Evolutionary conservation across 2,888 invertebrate species (phyloP), one percentile per base, ranked within the genome.

Genomic region (Deilephila porcellus): DNA sequence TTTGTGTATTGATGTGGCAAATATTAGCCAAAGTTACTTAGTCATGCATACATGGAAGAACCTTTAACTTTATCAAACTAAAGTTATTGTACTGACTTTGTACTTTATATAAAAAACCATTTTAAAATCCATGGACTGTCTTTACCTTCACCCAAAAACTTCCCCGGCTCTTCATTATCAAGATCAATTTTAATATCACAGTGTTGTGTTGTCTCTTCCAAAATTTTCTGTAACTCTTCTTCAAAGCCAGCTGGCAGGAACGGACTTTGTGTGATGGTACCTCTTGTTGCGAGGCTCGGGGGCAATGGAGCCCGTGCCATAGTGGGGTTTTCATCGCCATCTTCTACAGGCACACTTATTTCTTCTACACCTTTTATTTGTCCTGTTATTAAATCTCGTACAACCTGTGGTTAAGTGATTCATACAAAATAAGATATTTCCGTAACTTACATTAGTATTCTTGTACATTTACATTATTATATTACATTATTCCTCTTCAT

Each of bases 161-260:
- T 93, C 29, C 93, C 94, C 70, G 89, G 88, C 73, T 90, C 91
- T 79, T 91, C 87, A 84, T 88, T 89, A 17, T 91, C 90, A 53
- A 91, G 72, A 77, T 93, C 94, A 71, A 95, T 88, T 76, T 90
- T 88, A 52, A 94, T 90, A 70, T 92, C 90, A 32, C 86, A 88
- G 76, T 87, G 82, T 34, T 88, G 86, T 3, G 91, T 79, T 4
- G 89, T 87, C 67, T 89, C 86, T 71, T 91, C 86, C 20, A 94
- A 85, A 75, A 95, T 90, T 79, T 94, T 93, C 25, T 92, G 91
- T 0, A 94, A 79, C 74, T 96, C 95, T 70, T 96, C 93, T 77
- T 96, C 95, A 87, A 98, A 97, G 3, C 98, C 97, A 70, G 98
- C 98, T 0, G 98, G 98, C 95, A 98, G 96, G 88, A 99, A 99